Evolutionary conservation across 2,797 vertebrate genomes (phyloP), one percentile per base, ranked within the genome.

Genomic region (Dendrocincla tyrannina): DNA sequence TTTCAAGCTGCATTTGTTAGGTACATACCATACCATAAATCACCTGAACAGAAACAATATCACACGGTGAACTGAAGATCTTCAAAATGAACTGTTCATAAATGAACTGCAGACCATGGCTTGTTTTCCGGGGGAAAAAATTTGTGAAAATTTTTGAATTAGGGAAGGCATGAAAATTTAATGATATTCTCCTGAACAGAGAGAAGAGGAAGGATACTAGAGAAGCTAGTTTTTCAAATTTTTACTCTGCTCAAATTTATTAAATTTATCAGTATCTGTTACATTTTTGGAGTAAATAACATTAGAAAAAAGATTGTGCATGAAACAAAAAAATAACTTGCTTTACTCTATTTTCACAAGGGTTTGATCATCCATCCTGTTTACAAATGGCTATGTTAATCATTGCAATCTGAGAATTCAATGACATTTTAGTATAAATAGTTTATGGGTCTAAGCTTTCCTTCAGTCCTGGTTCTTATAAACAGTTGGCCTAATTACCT

Each of bases 321-420:
- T 0, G 2, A 85, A 88, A 60, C 3, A 89, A 64, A 89, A 93
- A 88, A n/a, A 75, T 63, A 53, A 28, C 17, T 70, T 80, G 12
- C 16, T 80, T 67, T 66, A 69, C 47, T 95, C n/a, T 63, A 32
- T 82, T 95, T 95, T 94, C 59, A 41, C 63, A 68, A 73, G 35
- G 33, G 67, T 78, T 96, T 89, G 76, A 93, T 94, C 91, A 72
- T 83, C 82, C 69, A 85, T 95, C 92, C 95, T 96, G 93, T 96
- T 95, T 97, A 86, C 64, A 96, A 85, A 95, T 93, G 88, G 42
- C 62, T 67, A 42, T 68, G 80, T 94, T 96, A 92, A 83, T 95
- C 67, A 87, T 69, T 95, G 87, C 52, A 74, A 42, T 93, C 68
- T 95, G 86, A 93, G 82, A 94, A 95, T 95, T 91, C 76, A 73